Percentiles rank a stretch among this genome's conserved stretches.
These are phyloP conservation scores for Antechinus stuartii DNA, from an alignment of 2,113 vertebrate species.

Conservation along the genomic window DNA sequence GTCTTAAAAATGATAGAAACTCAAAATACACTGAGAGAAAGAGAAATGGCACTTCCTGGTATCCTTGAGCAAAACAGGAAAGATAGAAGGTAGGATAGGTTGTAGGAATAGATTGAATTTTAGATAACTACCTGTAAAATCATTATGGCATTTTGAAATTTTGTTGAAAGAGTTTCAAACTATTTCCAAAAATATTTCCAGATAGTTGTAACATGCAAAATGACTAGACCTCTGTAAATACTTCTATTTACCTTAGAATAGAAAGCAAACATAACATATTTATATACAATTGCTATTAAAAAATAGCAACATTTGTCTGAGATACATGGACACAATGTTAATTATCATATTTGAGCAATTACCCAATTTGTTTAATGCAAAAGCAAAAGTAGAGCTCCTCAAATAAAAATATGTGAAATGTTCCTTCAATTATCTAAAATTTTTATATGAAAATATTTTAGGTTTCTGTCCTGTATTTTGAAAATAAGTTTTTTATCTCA, in stretches of 20 bases:
- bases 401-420: not conserved
- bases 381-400: not conserved
- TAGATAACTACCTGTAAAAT: not conserved
- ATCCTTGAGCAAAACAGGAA: not conserved
- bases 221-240: not conserved
- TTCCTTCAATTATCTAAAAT: not conserved
- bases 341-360: not conserved
- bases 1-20: not conserved
- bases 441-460: not conserved
- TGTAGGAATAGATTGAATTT: not conserved
- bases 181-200: not conserved
- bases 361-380: not conserved
- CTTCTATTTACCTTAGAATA: not conserved
- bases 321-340: not conserved
- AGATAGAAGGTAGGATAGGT: not conserved
- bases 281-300: not conserved
- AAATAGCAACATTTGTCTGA: not conserved
- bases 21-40: not conserved
- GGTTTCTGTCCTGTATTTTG: not conserved
- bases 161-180: not conserved
- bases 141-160: not conserved
- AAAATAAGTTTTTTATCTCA: not conserved
- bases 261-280: not conserved
- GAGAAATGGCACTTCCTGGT: too few species aligned
- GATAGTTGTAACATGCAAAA: not conserved